Percentiles rank a stretch among this genome's conserved stretches.
Conservation (phyloP, 1,140 invertebrate genomes). For the Leptinotarsa texana region DNA sequence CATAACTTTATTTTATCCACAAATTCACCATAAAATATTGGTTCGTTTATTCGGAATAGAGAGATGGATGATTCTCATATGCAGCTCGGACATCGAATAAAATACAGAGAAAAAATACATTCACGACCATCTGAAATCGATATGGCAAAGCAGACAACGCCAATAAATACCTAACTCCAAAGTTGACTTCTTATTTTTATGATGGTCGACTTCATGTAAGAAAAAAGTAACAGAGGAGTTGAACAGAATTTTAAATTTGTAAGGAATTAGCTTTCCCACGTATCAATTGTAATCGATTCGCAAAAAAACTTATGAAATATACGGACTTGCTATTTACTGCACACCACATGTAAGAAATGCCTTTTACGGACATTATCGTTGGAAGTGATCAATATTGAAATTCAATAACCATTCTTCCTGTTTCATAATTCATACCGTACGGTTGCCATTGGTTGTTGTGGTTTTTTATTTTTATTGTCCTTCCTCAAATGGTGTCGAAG, state of each 20-base stretch:
- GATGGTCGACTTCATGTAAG: constrained; percentile 20
- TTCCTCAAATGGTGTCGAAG: constrained; percentile 20
- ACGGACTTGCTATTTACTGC: constrained; percentile 15
- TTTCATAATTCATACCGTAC: constrained; percentile 38
- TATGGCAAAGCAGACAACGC: constrained; percentile 32
- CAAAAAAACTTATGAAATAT: constrained; percentile 40
- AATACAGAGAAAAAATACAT: constrained; percentile 15
- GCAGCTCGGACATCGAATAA: background rate
- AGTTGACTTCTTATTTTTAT: constrained; percentile 34
- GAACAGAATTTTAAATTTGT: constrained; percentile 42
- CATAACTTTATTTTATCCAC: no score
- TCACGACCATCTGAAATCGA: constrained; percentile 31
- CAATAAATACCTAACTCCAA: constrained; percentile 37
- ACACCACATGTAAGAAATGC: constrained; percentile 27
- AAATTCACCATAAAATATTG: no score
- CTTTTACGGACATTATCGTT: constrained; percentile 31
- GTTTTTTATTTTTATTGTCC: constrained; percentile 27
- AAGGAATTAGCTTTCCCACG: constrained; percentile 40
- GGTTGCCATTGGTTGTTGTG: constrained; percentile 22
- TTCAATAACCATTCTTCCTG: constrained; percentile 30
- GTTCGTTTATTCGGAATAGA: no score
- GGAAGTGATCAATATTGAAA: constrained; percentile 29
- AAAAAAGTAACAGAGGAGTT: constrained; percentile 32
- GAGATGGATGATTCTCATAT: no score
- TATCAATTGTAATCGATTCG: constrained; percentile 39